These are phyloP conservation scores for Pterostichus madidus DNA, from an alignment of 2,888 invertebrate species.

Conservation along the genomic window DNA sequence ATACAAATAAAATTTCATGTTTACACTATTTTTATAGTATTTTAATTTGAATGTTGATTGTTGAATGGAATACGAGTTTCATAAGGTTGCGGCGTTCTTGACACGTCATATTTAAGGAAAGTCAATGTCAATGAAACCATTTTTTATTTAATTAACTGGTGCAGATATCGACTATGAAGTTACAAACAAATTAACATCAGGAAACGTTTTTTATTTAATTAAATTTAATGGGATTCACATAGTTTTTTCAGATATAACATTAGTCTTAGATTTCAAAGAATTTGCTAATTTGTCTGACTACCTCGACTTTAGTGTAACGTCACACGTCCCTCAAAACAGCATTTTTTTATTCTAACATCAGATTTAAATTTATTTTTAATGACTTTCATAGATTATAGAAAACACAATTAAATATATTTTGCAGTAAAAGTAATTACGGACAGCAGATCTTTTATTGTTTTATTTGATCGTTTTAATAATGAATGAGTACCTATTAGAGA, in stretches of 20 bases:
- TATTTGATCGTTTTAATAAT: too few relatives aligned
- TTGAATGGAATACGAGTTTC: conserved; percentile 13
- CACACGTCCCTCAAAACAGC: too few relatives aligned
- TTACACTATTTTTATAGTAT: too few relatives aligned
- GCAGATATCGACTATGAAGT: not conserved
- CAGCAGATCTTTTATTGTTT: too few relatives aligned
- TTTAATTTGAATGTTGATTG: not conserved
- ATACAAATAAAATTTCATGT: too few relatives aligned
- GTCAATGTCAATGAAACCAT: conserved; percentile 33
- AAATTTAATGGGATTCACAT: not conserved
- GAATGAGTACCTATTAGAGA: too few relatives aligned
- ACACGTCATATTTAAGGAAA: conserved; percentile 14
- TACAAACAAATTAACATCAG: conserved; percentile 2
- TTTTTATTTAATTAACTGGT: not conserved
- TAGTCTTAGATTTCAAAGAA: not conserved
- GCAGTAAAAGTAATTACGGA: too few relatives aligned
- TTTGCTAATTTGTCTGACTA: not conserved
- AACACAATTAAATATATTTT: too few relatives aligned
- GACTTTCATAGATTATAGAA: too few relatives aligned
- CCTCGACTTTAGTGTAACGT: too few relatives aligned
- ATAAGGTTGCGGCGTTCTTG: conserved; percentile 9
- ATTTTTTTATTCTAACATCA: too few relatives aligned
- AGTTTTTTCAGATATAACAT: not conserved
- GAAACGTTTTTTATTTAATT: not conserved
- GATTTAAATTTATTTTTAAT: too few relatives aligned